phyloP scores from a whole-genome alignment of 2,888 invertebrate genomes.

The Dimorphilus gyrociliatus region DNA sequence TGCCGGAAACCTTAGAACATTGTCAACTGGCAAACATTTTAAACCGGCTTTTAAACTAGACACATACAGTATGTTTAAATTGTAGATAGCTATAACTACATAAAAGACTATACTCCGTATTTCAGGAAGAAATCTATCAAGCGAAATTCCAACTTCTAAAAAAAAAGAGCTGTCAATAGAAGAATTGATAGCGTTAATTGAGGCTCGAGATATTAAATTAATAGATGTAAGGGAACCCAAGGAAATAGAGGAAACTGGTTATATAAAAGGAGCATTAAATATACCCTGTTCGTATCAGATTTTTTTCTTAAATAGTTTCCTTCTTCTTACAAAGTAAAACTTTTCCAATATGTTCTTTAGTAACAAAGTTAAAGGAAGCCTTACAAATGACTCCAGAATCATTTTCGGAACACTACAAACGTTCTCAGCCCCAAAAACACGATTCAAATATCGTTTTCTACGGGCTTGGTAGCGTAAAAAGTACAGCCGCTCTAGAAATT shows the following conservation, averaged over 20 bases:
- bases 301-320: background rate
- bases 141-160: no score
- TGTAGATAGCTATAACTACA: no score
- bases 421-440: slow-evolving; percentile 8
- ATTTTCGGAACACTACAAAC: slow-evolving; percentile 10
- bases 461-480: slow-evolving; percentile 16
- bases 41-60: no score
- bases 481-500: slow-evolving; percentile 18
- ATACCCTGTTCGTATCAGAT: slow-evolving; percentile 21
- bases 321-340: background rate
- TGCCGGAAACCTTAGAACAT: no score
- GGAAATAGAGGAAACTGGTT: slow-evolving; percentile 24
- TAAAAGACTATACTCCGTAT: no score
- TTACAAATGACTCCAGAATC: slow-evolving; percentile 10
- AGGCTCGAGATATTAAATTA: slow-evolving; percentile 13
- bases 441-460: slow-evolving; percentile 17
- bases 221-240: slow-evolving; percentile 29
- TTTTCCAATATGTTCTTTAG: slow-evolving; percentile 15
- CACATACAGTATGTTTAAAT: no score
- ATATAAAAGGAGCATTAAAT: slow-evolving; percentile 23
- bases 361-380: slow-evolving; percentile 19
- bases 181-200: slow-evolving; percentile 11
- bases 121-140: no score
- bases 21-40: no score
- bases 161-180: no score